Base-by-base conservation (phyloP, 2,888 invertebrate species). In the Dusona sp. region DNA sequence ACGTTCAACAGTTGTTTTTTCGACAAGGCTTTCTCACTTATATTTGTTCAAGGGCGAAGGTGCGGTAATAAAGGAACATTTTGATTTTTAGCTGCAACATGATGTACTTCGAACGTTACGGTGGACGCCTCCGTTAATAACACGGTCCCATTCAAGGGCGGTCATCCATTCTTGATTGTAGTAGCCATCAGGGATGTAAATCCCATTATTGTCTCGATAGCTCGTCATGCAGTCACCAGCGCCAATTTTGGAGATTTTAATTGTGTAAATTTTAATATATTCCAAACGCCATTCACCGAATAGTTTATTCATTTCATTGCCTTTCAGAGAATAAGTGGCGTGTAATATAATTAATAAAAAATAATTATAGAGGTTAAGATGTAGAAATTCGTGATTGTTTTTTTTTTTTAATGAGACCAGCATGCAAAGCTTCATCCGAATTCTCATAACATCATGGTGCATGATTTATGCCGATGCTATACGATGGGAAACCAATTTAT, bases 401-500 rank as follows among this genome's bases (percentile, higher is more conserved):
- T 64, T 36, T 79, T 38, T 11, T 22, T 51, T 36, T 22, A 65
- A n/a, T 29, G 11, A 7, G 65, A 64, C 68, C 83, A 77, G 83
- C 72, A 83, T 75, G 77, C 67, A 78, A 87, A 54, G 65, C 82
- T 74, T 86, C 87, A 72, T 85, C 42, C 45, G 36, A 88, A 84
- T 86, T 87, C 72, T 80, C 38, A 51, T 88, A 86, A 77, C 83
- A 86, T 84, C 82, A 36, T 65, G 65, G 82, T 57, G 68, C 77
- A 88, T 91, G 92, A 91, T 92, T 92, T 91, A 91, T 90, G 88
- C 85, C 84, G 75, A 87, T 85, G 89, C 89, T 87, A 80, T 77
- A 90, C 89, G 85, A 88, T 86, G 90, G 65, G 75, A 90, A 91
- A 90, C 88, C 90, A 90, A 91, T 92, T 92, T 92, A 93, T 92